phyloP scores from a whole-genome alignment of 2,797 vertebrate species.

The Peromyscus aztecus region DNA sequence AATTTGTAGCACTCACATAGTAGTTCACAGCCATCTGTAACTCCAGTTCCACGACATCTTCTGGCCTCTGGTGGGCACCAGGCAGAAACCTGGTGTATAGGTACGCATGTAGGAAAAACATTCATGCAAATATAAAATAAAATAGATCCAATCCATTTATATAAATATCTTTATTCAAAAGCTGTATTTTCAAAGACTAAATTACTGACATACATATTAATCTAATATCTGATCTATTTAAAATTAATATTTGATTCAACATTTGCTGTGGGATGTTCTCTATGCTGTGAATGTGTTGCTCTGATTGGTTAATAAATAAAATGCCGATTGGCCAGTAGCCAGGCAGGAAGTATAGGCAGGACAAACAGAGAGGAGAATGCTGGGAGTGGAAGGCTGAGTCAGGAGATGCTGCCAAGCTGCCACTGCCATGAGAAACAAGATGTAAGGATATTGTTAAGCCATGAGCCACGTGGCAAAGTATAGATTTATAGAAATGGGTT shows the following conservation, averaged over 20 bases:
- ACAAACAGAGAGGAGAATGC: no score
- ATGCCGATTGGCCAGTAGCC: no score
- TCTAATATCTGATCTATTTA: not conserved
- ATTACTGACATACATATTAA: not conserved
- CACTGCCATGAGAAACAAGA: no score
- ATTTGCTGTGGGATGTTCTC: not conserved
- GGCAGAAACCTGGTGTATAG: not conserved
- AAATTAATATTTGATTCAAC: not conserved
- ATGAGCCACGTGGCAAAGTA: no score
- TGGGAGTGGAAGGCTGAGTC: no score
- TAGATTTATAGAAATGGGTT: no score
- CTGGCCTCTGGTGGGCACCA: not conserved
- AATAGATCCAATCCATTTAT: not conserved
- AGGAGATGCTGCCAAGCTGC: no score
- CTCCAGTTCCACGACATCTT: not conserved
- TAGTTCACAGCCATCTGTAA: not conserved
- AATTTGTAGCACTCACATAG: not conserved
- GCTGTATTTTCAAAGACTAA: not conserved
- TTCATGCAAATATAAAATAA: not conserved
- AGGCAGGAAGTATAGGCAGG: no score
- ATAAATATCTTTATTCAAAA: not conserved
- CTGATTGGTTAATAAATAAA: no score
- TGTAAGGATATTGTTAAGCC: no score
- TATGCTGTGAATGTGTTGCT: no score
- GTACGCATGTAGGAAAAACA: not conserved